Base-by-base conservation (phyloP, 2,888 invertebrate genomes). In the Caenorhabditis uteleia region DNA sequence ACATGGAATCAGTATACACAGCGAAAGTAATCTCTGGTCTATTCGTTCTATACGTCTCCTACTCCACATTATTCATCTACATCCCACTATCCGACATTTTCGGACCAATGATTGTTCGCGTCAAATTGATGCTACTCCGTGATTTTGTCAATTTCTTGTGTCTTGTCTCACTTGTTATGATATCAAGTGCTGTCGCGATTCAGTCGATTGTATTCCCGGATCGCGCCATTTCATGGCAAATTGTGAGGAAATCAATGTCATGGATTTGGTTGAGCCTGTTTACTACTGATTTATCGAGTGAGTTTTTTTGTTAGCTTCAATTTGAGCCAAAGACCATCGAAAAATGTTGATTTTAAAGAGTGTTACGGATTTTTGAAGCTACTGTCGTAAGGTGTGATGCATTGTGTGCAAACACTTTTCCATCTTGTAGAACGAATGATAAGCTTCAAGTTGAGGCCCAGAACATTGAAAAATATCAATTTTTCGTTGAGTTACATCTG, bases 131-230 rank as follows among this genome's bases (percentile, higher is more conserved):
- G 84, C 77, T 85, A 39, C 74, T 77, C 7, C 70, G 76, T n/a
- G 80, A 82, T 46, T 78, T 82, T 45, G 61, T 75, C 50, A 74
- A 79, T 60, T 82, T 79, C 47, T 55, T 82, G 16, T 57, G 80
- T 20, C 68, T 82, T 56, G 71, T 80, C 18, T 57, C 62, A 3
- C 51, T 82, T 14, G 68, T 80, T 2, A 67, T 83, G 69, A 31
- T 72, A 27, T 78, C 77, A 43, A 70, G 71, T 47, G 78, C 74
- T 23, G 69, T 82, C 18, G 77, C 83, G 2, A 79, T 86, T 23
- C 85, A 85, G 53, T 84, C 86, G 1, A 80, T 85, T n/a, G 74
- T 85, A 16, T 86, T 84, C 74, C 86, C 86, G 3, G 85, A 85
- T 69, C 82, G 82, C 56, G 83, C 83, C 0, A 68, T 85, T 6